Percentiles rank a stretch among this genome's conserved stretches.
These are phyloP conservation scores for Chamaetylas fuelleborni DNA, from an alignment of 2,113 vertebrate species.

Conservation along the genomic window DNA sequence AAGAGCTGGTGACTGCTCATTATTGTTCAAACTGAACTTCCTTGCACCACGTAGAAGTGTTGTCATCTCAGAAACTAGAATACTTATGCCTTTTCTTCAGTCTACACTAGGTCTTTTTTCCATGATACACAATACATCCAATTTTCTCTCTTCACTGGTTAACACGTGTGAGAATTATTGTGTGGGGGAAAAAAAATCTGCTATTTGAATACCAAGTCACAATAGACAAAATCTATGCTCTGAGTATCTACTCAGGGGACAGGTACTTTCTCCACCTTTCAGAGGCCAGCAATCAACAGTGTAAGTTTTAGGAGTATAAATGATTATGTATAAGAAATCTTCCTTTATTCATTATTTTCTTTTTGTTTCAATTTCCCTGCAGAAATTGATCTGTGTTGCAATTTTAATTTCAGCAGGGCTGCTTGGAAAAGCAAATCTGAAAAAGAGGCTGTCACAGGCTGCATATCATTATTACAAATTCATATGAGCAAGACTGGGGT, in stretches of 20 bases:
- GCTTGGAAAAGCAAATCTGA: background rate
- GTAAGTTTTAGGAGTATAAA: slow-evolving; percentile 19
- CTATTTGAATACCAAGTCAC: slow-evolving; percentile 27
- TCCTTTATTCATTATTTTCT: background rate
- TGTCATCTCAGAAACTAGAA: background rate
- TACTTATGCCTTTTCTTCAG: background rate
- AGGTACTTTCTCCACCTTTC: slow-evolving; percentile 10
- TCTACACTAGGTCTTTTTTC: background rate
- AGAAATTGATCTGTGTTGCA: slow-evolving; percentile 25
- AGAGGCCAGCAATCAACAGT: background rate
- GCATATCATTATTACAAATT: slow-evolving; percentile 10
- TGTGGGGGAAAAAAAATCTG: background rate
- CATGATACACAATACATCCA: background rate
- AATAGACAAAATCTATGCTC: background rate
- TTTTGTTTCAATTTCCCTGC: slow-evolving; percentile 31
- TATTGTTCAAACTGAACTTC: background rate
- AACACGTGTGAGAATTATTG: slow-evolving; percentile 20
- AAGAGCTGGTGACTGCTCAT: background rate
- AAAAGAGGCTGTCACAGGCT: background rate
- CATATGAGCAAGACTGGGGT: background rate
- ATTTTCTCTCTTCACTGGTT: slow-evolving; percentile 32
- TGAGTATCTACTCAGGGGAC: background rate
- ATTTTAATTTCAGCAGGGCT: slow-evolving; percentile 36
- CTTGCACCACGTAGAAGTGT: background rate
- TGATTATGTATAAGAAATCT: background rate